phyloP scores from a whole-genome alignment of 2,888 invertebrate species.

The Oligia fasciuncula region DNA sequence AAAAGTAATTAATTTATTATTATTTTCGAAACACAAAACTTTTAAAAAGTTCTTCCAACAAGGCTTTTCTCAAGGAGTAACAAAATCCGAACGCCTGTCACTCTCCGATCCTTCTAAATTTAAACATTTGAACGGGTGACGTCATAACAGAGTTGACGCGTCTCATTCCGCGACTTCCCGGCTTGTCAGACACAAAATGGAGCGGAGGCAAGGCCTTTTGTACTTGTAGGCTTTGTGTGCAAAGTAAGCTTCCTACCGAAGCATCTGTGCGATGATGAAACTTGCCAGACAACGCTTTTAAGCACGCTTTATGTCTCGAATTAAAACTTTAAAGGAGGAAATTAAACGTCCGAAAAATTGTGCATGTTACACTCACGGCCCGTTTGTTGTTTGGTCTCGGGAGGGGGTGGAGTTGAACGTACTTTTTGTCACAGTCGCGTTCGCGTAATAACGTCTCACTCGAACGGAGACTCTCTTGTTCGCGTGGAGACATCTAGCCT shows the following conservation, averaged over 20 bases:
- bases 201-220: conserved; percentile 88
- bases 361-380: conserved; percentile 67
- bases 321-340: conserved; percentile 89
- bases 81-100: conserved; percentile 53
- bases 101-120: conserved; percentile 68
- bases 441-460: background rate
- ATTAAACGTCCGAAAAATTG: conserved; percentile 87
- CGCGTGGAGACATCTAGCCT: background rate
- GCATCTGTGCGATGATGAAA: conserved; percentile 89
- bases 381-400: conserved; percentile 37
- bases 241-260: conserved; percentile 89
- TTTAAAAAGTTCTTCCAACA: conserved; percentile 26
- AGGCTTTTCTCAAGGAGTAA: conserved; percentile 35
- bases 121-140: conserved; percentile 77
- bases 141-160: conserved; percentile 83
- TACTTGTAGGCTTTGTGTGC: conserved; percentile 89
- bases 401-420: conserved; percentile 29
- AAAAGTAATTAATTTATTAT: conserved; percentile 16
- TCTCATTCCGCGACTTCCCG: conserved; percentile 84
- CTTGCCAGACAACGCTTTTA: conserved; percentile 90
- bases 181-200: conserved; percentile 88
- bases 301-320: conserved; percentile 88
- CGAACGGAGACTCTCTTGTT: background rate
- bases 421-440: conserved; percentile 27
- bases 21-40: conserved; percentile 16